Base-by-base conservation (phyloP, 2,888 invertebrate species). In the Drosophila histrio region DNA sequence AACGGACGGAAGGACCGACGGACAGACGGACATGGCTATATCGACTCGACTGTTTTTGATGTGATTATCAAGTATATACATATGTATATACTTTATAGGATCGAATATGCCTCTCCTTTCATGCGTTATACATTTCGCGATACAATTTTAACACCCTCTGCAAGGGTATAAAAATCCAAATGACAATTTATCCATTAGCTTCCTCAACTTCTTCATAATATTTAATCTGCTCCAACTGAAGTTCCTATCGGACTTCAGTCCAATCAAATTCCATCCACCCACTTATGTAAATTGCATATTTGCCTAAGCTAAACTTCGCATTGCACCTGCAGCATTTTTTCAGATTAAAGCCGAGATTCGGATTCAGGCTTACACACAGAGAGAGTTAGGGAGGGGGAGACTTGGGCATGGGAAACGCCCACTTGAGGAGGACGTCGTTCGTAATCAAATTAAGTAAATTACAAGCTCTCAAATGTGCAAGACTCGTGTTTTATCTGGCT, bases 361-460 rank as follows among this genome's bases (percentile, higher is more conserved):
- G 60, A 67, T 24, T 43, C 34, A 11, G 22, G 17, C 4, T 19
- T 1, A 19, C 8, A 34, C 2, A 15, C 3, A 41, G n/a, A 15
- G 26, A 11, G 19, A 21, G 11, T 30, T 9, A 17, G 11, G 32
- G 39, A 1, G 21, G 30, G 53, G 24, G 17, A 32, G 24, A 17
- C 21, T 26, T 24, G 9, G 21, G 26, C 17, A 11, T 47, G 49
- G 26, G 44, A 28, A 44, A 74, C 78, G 78, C 75, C 75, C 64
- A 43, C 30, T 47, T 38, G 39, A 56, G 59, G 53, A 67, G 62
- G 65, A 62, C 76, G 63, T 65, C 63, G 80, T 72, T 66, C 75
- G 80, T 88, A 83, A 88, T 86, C 88, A 84, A 84, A 84, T 88
- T 84, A 84, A 88, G 84, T 84, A 88, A 85, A 88, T 85, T 85